Conservation (phyloP, 2,113 vertebrate genomes). For the Oxygymnocypris stewartii region DNA sequence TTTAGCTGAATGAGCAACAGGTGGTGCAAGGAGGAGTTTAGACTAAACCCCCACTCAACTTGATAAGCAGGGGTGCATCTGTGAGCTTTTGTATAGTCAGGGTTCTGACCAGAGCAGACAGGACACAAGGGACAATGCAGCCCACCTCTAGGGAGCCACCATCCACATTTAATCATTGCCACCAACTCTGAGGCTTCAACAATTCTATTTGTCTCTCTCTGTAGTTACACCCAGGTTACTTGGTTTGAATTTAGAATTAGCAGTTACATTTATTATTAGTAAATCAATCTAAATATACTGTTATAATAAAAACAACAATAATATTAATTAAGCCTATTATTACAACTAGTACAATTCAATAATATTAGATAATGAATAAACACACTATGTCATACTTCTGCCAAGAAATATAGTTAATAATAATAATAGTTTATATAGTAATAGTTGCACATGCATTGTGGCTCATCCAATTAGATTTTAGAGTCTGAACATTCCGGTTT, state of each 20-base stretch:
- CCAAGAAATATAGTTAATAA: background rate
- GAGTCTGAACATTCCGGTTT: background rate
- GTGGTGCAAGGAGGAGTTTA: slow-evolving; percentile 72
- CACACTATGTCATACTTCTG: background rate
- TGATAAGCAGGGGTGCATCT: slow-evolving; percentile 46
- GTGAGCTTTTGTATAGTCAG: slow-evolving; percentile 47
- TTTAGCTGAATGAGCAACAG: slow-evolving; percentile 71
- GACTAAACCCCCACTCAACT: slow-evolving; percentile 14
- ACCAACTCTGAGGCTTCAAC: background rate
- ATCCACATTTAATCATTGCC: background rate
- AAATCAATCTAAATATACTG: no score
- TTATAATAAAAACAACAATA: background rate
- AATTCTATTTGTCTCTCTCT: background rate
- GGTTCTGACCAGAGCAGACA: slow-evolving; percentile 32
- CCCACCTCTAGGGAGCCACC: slow-evolving; percentile 16
- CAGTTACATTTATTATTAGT: background rate
- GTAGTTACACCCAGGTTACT: background rate
- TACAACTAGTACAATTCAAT: background rate
- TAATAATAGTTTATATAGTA: background rate
- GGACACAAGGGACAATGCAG: slow-evolving; percentile 64
- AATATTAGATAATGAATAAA: no score
- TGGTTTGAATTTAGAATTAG: background rate
- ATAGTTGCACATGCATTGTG: background rate
- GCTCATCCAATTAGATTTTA: background rate
- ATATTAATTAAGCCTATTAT: background rate